These are phyloP conservation scores for Macrosteles quadrilineatus DNA, from an alignment of 1,140 invertebrate species.

Conservation along the genomic window DNA sequence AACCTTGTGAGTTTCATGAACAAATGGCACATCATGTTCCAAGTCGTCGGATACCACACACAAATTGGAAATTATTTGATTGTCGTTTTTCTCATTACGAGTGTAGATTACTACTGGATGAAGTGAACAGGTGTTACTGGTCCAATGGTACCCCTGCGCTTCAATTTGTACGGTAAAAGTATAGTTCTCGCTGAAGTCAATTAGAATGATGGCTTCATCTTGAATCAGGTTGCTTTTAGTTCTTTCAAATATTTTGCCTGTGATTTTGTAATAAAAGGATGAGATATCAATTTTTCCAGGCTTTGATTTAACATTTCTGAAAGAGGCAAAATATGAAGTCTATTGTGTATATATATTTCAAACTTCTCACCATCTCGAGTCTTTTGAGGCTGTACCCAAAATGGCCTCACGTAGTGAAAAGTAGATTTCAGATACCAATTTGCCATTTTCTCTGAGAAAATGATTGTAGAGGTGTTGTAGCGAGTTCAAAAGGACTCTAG, in stretches of 20 bases:
- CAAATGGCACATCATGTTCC: constrained; percentile 27
- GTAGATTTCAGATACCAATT: too few species aligned
- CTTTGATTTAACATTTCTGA: too few species aligned
- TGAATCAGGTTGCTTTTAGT: neutral
- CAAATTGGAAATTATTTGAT: neutral
- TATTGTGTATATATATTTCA: too few species aligned
- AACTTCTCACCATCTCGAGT: too few species aligned
- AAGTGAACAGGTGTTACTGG: neutral
- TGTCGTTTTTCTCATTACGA: neutral
- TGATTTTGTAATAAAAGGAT: neutral
- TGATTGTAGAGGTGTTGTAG: too few species aligned
- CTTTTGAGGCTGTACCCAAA: too few species aligned
- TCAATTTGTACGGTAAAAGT: constrained; percentile 16
- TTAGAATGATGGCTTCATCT: neutral
- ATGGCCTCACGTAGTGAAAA: too few species aligned
- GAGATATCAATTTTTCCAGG: neutral
- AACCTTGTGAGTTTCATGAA: neutral
- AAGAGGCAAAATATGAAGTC: too few species aligned
- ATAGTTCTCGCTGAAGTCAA: neutral
- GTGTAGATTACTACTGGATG: constrained; percentile 23
- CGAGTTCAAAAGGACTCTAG: too few species aligned
- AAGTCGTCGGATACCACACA: constrained; percentile 35
- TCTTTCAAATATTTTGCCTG: neutral
- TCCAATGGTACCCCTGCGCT: constrained; percentile 25
- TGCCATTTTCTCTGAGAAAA: too few species aligned